phyloP scores from a whole-genome alignment of 2,888 invertebrate genomes.

The Cheilosia grossa region DNA sequence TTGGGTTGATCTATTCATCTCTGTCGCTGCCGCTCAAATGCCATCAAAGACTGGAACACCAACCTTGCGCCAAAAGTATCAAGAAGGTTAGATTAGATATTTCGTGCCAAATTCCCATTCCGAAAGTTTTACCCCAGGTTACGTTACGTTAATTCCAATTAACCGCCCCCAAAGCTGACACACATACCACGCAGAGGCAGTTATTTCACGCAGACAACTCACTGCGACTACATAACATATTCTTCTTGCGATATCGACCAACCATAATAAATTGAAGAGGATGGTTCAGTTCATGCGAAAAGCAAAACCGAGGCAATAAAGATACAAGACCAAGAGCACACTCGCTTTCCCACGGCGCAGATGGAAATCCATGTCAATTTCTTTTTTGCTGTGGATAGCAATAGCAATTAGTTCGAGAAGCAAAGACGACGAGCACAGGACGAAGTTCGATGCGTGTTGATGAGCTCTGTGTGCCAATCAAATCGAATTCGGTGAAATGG shows the following conservation, averaged over 20 bases:
- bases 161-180: constrained; percentile 27
- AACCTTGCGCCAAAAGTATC: constrained; percentile 8
- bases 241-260: constrained; percentile 60
- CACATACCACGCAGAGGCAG: constrained; percentile 54
- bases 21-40: constrained; percentile 18
- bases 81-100: constrained; percentile 1
- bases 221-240: constrained; percentile 18
- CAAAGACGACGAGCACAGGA: constrained; percentile 4
- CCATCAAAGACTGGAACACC: constrained; percentile 36
- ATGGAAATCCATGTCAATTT: constrained; percentile 59
- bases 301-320: constrained; percentile 10
- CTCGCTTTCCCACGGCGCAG: constrained; percentile 3
- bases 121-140: constrained; percentile 60
- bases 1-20: constrained; percentile 61
- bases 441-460: constrained; percentile 8
- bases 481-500: constrained; percentile 58
- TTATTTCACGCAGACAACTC: constrained; percentile 39
- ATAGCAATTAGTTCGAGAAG: constrained; percentile 47
- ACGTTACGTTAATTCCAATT: constrained; percentile 70
- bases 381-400: constrained; percentile 40
- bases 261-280: constrained; percentile 69
- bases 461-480: constrained; percentile 56
- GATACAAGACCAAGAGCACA: constrained; percentile 10
- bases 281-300: constrained; percentile 43
- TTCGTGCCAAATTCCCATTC: constrained; percentile 63